Evolutionary conservation across 1,140 invertebrate genomes (phyloP).

Genomic region (Amyelois transitella): DNA sequence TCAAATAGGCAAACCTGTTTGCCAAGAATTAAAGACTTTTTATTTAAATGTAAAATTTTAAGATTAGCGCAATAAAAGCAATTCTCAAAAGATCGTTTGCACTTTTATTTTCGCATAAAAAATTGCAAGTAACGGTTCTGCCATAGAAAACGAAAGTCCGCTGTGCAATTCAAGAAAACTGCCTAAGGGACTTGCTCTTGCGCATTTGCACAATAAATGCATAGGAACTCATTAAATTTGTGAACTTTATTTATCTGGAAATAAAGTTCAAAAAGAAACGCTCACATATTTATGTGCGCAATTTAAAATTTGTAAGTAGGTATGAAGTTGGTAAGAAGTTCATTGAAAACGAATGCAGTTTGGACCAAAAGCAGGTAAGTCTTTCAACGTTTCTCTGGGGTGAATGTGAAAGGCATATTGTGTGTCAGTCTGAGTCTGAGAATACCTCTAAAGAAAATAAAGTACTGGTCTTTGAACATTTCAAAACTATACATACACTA

Average conservation of each 20-base stretch:
- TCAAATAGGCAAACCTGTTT: too few relatives aligned
- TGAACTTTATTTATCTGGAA: neutral
- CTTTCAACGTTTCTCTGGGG: constrained; percentile 31
- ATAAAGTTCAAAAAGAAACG: constrained; percentile 15
- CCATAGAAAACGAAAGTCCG: constrained; percentile 37
- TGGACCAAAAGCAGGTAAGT: constrained; percentile 47
- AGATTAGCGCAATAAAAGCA: too few relatives aligned
- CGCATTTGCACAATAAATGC: neutral
- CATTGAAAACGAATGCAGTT: constrained; percentile 63
- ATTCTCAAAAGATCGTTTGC: neutral
- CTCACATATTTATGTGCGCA: neutral
- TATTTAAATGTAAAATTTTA: too few relatives aligned
- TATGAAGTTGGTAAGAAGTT: constrained; percentile 41
- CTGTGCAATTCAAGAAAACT: constrained; percentile 38
- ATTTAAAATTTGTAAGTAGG: constrained; percentile 15
- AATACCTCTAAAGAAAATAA: neutral
- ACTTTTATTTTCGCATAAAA: neutral
- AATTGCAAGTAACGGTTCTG: constrained; percentile 47
- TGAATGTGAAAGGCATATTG: constrained; percentile 58
- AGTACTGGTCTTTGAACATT: neutral
- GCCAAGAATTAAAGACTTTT: too few relatives aligned
- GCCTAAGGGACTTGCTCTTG: constrained; percentile 40
- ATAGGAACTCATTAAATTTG: neutral
- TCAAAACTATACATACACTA: too few relatives aligned
- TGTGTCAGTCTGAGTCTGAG: constrained; percentile 21